Evolutionary conservation across 2,888 invertebrate species (phyloP).

Genomic region (Listrodromus nycthemerus): DNA sequence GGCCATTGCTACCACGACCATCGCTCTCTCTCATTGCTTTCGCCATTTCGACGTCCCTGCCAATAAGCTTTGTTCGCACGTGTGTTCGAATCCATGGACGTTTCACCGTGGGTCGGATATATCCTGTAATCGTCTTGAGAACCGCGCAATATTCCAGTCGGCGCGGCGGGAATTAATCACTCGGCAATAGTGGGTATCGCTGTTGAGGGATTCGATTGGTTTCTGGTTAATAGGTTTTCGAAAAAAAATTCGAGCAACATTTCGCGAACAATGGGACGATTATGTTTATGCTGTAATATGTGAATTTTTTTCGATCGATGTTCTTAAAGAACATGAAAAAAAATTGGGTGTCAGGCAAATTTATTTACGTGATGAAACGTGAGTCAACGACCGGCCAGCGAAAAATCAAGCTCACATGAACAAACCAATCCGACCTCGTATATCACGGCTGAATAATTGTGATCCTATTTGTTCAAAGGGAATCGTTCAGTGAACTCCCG

Average conservation of each 20-base stretch:
- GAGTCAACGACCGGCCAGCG: neutral
- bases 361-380: neutral
- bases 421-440: neutral
- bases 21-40: conserved; percentile 45
- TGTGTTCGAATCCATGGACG: conserved; percentile 28
- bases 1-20: conserved; percentile 18
- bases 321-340: no score
- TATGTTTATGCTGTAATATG: no score
- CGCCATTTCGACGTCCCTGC: conserved; percentile 43
- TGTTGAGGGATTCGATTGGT: no score
- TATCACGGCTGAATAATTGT: neutral
- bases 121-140: conserved; percentile 2
- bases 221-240: no score
- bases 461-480: neutral
- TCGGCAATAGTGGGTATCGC: neutral
- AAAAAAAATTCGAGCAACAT: no score
- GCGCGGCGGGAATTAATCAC: neutral
- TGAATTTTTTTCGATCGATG: no score
- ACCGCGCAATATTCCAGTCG: neutral
- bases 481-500: conserved; percentile 7
- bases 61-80: conserved; percentile 40
- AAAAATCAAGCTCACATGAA: neutral
- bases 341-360: no score
- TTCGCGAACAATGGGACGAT: no score
- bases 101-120: neutral